These are phyloP conservation scores for Drosophila yakuba DNA, from an alignment of 1,140 invertebrate genomes.

Conservation along the genomic window DNA sequence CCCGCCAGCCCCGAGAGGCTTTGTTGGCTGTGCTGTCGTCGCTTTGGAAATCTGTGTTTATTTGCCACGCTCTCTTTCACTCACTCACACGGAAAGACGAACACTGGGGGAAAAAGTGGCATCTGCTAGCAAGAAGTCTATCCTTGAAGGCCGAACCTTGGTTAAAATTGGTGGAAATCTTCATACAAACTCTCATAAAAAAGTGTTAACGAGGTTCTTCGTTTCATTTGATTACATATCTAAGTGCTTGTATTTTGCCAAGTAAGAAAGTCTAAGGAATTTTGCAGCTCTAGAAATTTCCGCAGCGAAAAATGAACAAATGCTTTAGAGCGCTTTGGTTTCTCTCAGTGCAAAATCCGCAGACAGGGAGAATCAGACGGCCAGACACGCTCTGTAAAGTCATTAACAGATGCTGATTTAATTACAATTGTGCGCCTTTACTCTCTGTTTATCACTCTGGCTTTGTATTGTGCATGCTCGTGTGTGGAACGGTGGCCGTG, in stretches of 20 bases:
- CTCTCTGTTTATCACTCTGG: slow-evolving; percentile 3
- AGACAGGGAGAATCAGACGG: neutral
- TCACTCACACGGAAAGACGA: slow-evolving; percentile 33
- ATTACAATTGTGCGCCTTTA: slow-evolving; percentile 47
- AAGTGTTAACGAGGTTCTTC: neutral
- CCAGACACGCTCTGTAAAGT: slow-evolving; percentile 60
- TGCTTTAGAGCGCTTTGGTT: neutral
- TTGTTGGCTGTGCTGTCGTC: slow-evolving; percentile 61
- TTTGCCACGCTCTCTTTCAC: slow-evolving; percentile 78
- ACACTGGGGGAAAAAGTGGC: slow-evolving; percentile 18
- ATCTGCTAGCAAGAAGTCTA: neutral
- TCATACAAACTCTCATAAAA: neutral
- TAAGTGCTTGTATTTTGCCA: too few species aligned
- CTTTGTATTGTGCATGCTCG: neutral
- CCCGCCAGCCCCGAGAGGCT: slow-evolving; percentile 15
- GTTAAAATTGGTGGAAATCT: neutral
- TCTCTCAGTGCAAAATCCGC: slow-evolving; percentile 12
- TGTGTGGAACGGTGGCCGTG: slow-evolving; percentile 5
- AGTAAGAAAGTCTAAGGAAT: too few species aligned
- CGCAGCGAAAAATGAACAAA: neutral
- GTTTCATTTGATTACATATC: too few species aligned
- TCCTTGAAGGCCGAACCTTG: neutral
- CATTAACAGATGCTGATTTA: slow-evolving; percentile 74
- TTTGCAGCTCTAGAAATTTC: too few species aligned
- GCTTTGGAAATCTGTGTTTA: slow-evolving; percentile 82